A percentile compares a stretch with the other conserved stretches of the same genome.
These are phyloP conservation scores for Erpetoichthys calabaricus DNA, from an alignment of 2,797 vertebrate species.

Conservation along the genomic window DNA sequence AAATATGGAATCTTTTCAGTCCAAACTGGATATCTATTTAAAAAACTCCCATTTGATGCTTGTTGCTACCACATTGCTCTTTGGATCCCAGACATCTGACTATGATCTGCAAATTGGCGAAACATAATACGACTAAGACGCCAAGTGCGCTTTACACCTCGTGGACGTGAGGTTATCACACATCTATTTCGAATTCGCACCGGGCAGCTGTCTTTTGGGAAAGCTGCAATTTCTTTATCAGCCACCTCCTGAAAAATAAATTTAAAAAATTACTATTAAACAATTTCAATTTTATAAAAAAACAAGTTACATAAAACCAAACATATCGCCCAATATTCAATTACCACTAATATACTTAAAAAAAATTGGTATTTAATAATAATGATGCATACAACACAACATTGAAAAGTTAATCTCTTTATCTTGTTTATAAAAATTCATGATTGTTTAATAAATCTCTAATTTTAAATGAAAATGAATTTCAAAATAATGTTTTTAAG, in stretches of 20 bases:
- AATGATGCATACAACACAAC: too few species aligned
- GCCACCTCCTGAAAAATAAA: constrained; percentile 59
- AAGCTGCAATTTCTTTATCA: constrained; percentile 69
- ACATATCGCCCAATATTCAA: not conserved
- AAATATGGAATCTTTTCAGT: too few species aligned
- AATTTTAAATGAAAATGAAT: too few species aligned
- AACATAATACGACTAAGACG: constrained; percentile 85
- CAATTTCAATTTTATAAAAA: too few species aligned
- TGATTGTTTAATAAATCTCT: too few species aligned
- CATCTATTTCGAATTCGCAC: constrained; percentile 82
- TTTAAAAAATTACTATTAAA: not conserved
- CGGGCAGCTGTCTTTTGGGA: constrained; percentile 84
- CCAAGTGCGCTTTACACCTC: constrained; percentile 77
- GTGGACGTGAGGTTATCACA: constrained; percentile 79
- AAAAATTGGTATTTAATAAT: too few species aligned
- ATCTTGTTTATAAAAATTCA: not conserved
- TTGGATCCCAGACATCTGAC: constrained; percentile 75
- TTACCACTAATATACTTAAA: not conserved
- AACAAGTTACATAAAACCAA: not conserved
- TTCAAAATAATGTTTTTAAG: not conserved
- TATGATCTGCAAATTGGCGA: constrained; percentile 82
- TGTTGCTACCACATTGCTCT: constrained; percentile 79
- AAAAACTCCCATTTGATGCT: not conserved
- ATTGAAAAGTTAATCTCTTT: not conserved
- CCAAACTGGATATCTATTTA: too few species aligned